phyloP scores from a whole-genome alignment of 2,888 invertebrate genomes.

The Nebria brevicollis region DNA sequence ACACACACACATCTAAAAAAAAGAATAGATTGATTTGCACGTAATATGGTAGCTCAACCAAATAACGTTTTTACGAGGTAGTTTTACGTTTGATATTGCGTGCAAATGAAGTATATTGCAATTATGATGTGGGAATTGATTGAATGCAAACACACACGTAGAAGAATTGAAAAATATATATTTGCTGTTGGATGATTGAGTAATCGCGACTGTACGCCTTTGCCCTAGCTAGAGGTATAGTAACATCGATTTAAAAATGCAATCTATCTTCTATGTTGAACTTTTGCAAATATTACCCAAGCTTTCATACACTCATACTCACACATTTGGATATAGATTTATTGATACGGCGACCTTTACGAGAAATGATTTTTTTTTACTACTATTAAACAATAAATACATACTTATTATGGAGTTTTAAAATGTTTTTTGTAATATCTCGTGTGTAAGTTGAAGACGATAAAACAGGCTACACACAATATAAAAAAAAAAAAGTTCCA shows the following conservation, averaged over 20 bases:
- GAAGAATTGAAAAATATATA: slow-evolving; percentile 3
- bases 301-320: no score
- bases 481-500: neutral
- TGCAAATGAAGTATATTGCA: no score
- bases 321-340: neutral
- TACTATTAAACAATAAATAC: neutral
- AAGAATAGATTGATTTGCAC: no score
- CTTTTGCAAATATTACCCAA: slow-evolving; percentile 12
- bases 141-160: slow-evolving; percentile 10
- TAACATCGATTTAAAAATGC: slow-evolving; percentile 7
- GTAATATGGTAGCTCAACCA: no score
- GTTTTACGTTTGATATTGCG: no score
- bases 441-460: no score
- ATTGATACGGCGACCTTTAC: neutral
- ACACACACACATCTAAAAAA: no score
- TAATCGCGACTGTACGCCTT: neutral
- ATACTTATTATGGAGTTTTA: neutral
- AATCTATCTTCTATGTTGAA: slow-evolving; percentile 6
- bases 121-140: neutral
- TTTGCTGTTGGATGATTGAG: slow-evolving; percentile 5
- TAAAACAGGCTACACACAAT: neutral
- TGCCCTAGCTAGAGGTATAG: neutral
- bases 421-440: no score
- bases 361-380: neutral
- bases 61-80: no score